Percentiles rank a stretch among this genome's conserved stretches.
phyloP scores from a whole-genome alignment of 2,888 invertebrate genomes.

The Caenorhabditis doughertyi region DNA sequence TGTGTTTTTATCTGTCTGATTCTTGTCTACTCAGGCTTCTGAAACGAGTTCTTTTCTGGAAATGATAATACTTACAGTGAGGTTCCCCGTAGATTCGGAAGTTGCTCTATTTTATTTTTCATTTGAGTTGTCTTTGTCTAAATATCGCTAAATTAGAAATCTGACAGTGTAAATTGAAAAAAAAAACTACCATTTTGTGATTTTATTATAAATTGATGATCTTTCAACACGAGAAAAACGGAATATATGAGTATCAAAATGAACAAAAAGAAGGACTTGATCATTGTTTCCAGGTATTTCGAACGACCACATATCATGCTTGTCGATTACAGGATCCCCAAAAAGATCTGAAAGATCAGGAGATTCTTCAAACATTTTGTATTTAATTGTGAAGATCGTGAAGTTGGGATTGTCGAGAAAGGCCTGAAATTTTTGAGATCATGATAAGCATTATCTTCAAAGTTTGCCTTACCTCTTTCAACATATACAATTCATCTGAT shows the following conservation, averaged over 20 bases:
- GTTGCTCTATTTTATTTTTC: too few relatives aligned
- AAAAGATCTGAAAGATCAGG: not conserved
- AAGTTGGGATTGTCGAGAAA: not conserved
- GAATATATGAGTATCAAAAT: not conserved
- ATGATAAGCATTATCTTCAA: not conserved
- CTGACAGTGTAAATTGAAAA: too few relatives aligned
- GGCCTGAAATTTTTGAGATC: not conserved
- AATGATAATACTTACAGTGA: too few relatives aligned
- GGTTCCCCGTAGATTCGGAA: too few relatives aligned
- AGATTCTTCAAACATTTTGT: not conserved
- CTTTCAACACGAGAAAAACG: not conserved
- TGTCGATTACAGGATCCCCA: not conserved
- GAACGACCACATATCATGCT: not conserved
- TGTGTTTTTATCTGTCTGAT: too few relatives aligned
- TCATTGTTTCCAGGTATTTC: not conserved
- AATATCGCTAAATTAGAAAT: too few relatives aligned
- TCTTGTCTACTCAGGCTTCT: too few relatives aligned
- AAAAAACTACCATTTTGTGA: too few relatives aligned
- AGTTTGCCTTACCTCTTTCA: slow-evolving; percentile 1
- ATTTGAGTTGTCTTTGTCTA: too few relatives aligned
- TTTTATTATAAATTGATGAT: not conserved
- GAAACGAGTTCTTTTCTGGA: too few relatives aligned
- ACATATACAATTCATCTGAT: not conserved
- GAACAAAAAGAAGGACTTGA: not conserved
- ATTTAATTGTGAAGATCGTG: not conserved